Percentiles rank a stretch among this genome's conserved stretches.
phyloP scores from a whole-genome alignment of 2,888 invertebrate genomes.

The Dryococelus australis region DNA sequence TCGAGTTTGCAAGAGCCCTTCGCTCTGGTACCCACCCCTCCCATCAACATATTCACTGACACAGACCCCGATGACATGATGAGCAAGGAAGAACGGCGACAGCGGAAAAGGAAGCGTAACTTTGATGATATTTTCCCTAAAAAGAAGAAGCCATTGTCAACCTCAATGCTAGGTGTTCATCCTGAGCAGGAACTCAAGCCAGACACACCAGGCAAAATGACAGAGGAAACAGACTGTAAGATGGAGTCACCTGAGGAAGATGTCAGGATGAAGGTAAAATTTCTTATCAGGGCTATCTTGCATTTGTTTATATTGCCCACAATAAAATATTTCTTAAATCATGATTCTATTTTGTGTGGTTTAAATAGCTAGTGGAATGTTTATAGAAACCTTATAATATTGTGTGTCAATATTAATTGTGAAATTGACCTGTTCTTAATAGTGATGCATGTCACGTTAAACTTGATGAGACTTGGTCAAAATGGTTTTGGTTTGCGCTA shows the following conservation, averaged over 20 bases:
- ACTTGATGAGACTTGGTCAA: too few relatives aligned
- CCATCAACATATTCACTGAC: constrained; percentile 23
- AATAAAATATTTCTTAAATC: too few relatives aligned
- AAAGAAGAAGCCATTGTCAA: constrained; percentile 59
- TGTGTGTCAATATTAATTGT: too few relatives aligned
- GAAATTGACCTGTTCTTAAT: too few relatives aligned
- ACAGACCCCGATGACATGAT: neutral
- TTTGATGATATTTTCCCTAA: constrained; percentile 73
- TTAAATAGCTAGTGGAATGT: too few relatives aligned
- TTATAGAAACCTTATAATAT: too few relatives aligned
- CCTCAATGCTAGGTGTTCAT: neutral
- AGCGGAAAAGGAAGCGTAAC: constrained; percentile 73
- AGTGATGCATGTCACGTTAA: too few relatives aligned
- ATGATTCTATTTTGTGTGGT: too few relatives aligned
- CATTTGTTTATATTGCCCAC: too few relatives aligned
- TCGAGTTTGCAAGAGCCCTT: neutral
- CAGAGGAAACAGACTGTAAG: neutral
- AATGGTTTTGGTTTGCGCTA: too few relatives aligned
- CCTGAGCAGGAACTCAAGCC: neutral
- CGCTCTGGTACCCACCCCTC: neutral
- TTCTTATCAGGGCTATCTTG: too few relatives aligned
- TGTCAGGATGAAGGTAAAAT: neutral
- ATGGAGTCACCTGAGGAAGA: neutral
- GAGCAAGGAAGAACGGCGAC: constrained; percentile 71
- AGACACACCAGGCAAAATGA: neutral